A percentile compares a stretch with the other conserved stretches of the same genome.
Evolutionary conservation across 1,140 invertebrate genomes (phyloP).

Genomic region (Bombus confusus): DNA sequence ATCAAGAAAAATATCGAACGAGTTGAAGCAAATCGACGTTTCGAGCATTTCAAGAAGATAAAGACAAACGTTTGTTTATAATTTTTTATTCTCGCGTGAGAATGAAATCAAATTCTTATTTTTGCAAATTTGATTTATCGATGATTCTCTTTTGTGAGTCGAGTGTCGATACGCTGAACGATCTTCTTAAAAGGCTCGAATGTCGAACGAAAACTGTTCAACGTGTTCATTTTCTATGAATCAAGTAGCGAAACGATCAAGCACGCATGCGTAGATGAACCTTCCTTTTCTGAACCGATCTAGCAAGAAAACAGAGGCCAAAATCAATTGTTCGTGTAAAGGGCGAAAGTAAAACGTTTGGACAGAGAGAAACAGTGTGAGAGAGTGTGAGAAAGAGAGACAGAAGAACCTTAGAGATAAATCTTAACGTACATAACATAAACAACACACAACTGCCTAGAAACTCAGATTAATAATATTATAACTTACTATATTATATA

Average conservation of each 20-base stretch:
- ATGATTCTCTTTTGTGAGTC: too few species aligned
- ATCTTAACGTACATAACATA: slow-evolving; percentile 69
- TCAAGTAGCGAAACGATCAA: slow-evolving; percentile 1
- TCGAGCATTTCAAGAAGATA: slow-evolving; percentile 48
- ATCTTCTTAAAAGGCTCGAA: slow-evolving; percentile 37
- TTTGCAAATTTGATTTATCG: too few species aligned
- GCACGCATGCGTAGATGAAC: slow-evolving; percentile 25
- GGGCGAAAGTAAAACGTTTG: slow-evolving; percentile 14
- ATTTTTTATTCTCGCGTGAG: background rate
- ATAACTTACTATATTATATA: slow-evolving; percentile 73
- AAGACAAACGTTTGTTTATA: too few species aligned
- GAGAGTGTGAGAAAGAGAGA: background rate
- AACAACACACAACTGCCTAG: slow-evolving; percentile 79
- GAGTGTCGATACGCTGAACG: too few species aligned
- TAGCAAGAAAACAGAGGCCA: slow-evolving; percentile 32
- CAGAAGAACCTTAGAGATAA: slow-evolving; percentile 59
- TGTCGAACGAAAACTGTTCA: background rate
- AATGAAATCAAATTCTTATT: too few species aligned
- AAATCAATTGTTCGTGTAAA: slow-evolving; percentile 17
- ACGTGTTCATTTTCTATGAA: slow-evolving; percentile 35
- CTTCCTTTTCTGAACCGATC: slow-evolving; percentile 36
- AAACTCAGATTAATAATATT: slow-evolving; percentile 76
- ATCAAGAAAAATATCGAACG: background rate
- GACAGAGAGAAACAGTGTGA: background rate
- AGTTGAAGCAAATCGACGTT: slow-evolving; percentile 8